phyloP scores from a whole-genome alignment of 2,797 vertebrate species.

The Apodemus agrarius region DNA sequence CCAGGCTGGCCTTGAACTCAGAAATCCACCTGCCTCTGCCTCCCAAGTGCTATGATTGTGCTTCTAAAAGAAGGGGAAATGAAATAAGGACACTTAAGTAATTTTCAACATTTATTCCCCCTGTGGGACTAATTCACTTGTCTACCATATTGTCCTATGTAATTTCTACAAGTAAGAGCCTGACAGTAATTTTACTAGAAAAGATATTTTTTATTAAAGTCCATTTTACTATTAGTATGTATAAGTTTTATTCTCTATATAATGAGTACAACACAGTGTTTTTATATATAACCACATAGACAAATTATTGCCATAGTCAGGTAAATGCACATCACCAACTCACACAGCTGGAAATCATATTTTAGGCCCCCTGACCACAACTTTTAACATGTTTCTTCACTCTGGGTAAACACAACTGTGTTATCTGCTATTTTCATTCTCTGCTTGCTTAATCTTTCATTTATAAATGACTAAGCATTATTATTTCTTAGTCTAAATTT shows the following conservation, averaged over 20 bases:
- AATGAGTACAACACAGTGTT: background rate
- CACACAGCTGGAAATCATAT: background rate
- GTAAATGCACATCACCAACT: background rate
- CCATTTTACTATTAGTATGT: background rate
- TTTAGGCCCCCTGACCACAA: background rate
- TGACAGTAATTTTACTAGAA: slow-evolving; percentile 16
- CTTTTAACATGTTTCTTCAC: background rate
- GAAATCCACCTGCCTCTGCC: too few relatives aligned
- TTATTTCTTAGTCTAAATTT: slow-evolving; percentile 44
- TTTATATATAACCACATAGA: background rate
- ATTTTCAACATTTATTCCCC: slow-evolving; percentile 40
- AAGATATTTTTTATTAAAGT: background rate
- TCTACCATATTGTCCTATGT: background rate
- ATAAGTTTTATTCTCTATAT: background rate
- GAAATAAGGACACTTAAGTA: background rate
- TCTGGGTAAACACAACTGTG: background rate
- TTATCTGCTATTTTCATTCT: accelerated
- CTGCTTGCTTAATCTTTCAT: background rate
- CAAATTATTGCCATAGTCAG: background rate
- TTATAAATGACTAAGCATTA: background rate
- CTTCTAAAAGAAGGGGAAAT: background rate
- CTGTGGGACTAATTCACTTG: background rate
- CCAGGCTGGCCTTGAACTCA: too few relatives aligned
- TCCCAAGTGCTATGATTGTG: too few relatives aligned
- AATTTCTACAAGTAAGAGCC: background rate